Evolutionary conservation across 2,113 vertebrate genomes (phyloP).

Genomic region (Oceanodroma tethys): DNA sequence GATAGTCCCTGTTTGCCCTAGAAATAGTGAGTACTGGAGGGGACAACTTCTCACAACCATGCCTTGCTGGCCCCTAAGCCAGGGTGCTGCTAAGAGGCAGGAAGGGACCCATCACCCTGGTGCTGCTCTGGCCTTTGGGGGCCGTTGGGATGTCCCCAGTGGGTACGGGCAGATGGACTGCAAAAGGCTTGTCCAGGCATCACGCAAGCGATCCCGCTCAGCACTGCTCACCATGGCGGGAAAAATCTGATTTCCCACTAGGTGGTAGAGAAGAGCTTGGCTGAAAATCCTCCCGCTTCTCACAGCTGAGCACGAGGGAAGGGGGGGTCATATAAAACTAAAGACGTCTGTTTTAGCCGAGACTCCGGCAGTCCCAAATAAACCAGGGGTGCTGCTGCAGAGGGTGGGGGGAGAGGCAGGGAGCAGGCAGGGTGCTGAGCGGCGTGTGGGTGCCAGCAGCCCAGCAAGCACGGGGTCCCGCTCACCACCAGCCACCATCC

Average conservation of each 20-base stretch:
- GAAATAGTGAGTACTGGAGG: not conserved
- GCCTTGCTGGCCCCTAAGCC: not conserved
- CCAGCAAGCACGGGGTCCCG: not conserved
- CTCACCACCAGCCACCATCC: not conserved
- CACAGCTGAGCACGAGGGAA: not conserved
- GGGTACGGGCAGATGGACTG: accelerated
- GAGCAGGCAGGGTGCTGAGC: not conserved
- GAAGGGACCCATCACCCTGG: accelerated
- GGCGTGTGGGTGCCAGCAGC: accelerated
- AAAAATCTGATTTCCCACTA: conserved; percentile 14
- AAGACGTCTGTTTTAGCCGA: not conserved
- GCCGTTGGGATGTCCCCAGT: accelerated
- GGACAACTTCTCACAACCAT: not conserved
- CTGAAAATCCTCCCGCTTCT: not conserved
- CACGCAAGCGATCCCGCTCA: accelerated
- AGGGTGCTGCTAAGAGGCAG: not conserved
- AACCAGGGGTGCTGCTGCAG: not conserved
- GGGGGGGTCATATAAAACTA: accelerated
- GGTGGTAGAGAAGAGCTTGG: conserved; percentile 60
- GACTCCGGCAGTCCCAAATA: not conserved
- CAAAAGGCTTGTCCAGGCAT: not conserved
- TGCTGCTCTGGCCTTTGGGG: not conserved
- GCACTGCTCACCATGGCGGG: accelerated
- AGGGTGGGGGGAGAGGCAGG: not conserved
- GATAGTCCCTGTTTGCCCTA: not conserved